Percentiles rank a stretch among this genome's conserved stretches.
Evolutionary conservation across 1,140 invertebrate species (phyloP).

Genomic region (Drosophila tristis): DNA sequence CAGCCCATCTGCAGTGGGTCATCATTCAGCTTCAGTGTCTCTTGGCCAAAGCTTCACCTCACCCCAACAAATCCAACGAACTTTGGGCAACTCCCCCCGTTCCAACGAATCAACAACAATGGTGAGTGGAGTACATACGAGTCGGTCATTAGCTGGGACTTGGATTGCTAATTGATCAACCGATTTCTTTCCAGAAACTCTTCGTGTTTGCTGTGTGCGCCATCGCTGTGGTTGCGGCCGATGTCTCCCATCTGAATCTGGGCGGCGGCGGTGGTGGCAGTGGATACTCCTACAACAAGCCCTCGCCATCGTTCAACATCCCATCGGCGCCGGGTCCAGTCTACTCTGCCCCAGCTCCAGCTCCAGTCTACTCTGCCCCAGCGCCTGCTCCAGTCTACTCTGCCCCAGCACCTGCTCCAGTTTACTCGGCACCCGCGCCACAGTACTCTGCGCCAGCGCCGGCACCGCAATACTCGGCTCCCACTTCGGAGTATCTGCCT

Average conservation of each 20-base stretch:
- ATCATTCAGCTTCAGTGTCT: constrained; percentile 72
- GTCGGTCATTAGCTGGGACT: constrained; percentile 48
- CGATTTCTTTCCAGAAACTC: constrained; percentile 62
- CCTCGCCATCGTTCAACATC: constrained; percentile 62
- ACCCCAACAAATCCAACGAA: constrained; percentile 59
- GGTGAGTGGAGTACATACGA: constrained; percentile 42
- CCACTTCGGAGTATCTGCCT: constrained; percentile 55
- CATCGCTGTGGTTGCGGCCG: constrained; percentile 67
- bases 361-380: not conserved
- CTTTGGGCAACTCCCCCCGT: constrained; percentile 32
- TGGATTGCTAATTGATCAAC: constrained; percentile 1
- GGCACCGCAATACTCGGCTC: constrained; percentile 30
- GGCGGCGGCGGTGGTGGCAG: constrained; percentile 23
- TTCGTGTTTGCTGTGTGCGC: constrained; percentile 75
- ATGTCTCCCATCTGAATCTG: constrained; percentile 71
- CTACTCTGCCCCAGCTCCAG: constrained; percentile 2
- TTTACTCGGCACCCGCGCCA: constrained; percentile 17
- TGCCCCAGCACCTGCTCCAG: constrained; percentile 11
- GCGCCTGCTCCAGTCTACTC: not conserved
- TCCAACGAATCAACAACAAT: constrained; percentile 73
- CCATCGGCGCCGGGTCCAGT: constrained; percentile 44
- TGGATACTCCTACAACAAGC: constrained; percentile 70
- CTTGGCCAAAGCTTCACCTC: constrained; percentile 54
- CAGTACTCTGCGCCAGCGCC: constrained; percentile 32
- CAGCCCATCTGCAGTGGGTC: constrained; percentile 64